Evolutionary conservation across 2,113 vertebrate genomes (phyloP).

Genomic region (Lophotis ruficrista): DNA sequence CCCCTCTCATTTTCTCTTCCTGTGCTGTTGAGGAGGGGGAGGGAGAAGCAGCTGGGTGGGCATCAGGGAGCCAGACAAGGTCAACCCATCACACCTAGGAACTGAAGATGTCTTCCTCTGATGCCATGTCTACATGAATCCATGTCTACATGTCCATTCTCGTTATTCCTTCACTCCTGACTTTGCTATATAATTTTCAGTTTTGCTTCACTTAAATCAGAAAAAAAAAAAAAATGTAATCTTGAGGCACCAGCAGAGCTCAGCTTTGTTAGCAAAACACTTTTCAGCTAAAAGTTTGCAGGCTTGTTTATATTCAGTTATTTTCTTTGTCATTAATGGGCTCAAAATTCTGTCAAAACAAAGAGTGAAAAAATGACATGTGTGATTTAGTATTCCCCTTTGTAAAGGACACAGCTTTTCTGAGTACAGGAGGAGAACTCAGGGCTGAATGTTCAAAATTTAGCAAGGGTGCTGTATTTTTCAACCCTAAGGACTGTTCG

Average conservation of each 20-base stretch:
- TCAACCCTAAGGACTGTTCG: neutral
- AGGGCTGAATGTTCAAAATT: neutral
- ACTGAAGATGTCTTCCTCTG: neutral
- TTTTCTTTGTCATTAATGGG: conserved; percentile 6
- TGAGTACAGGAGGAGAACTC: neutral
- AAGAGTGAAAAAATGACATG: neutral
- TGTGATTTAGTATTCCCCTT: conserved; percentile 32
- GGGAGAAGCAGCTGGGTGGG: neutral
- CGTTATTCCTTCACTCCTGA: neutral
- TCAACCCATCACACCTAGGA: neutral
- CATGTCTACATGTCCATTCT: neutral
- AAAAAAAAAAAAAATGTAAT: neutral
- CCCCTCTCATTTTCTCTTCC: neutral
- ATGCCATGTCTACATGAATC: too few relatives aligned
- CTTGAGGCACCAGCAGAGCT: neutral
- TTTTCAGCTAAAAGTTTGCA: neutral
- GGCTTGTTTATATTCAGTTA: neutral
- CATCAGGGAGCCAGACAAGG: neutral
- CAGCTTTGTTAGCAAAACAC: neutral
- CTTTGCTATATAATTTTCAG: neutral
- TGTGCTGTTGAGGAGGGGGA: neutral
- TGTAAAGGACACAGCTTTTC: conserved; percentile 5
- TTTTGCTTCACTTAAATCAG: neutral
- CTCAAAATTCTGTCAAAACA: conserved; percentile 48
- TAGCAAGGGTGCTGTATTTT: neutral